Percentiles rank a stretch among this genome's conserved stretches.
Evolutionary conservation across 2,797 vertebrate species (phyloP).

Genomic region (Phrynocephalus vlangalii): DNA sequence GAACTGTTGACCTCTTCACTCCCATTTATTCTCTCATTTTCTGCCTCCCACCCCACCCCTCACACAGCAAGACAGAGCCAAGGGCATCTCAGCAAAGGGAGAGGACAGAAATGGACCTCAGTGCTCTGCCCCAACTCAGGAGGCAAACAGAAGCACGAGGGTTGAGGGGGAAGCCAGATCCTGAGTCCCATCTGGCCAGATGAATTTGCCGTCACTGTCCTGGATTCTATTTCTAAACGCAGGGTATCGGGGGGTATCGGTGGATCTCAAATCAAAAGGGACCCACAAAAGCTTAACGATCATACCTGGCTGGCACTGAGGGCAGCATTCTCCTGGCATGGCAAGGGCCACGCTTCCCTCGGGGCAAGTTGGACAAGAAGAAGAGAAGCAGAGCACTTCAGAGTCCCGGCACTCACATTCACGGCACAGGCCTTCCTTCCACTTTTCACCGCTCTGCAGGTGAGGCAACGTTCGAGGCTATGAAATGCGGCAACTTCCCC

Average conservation of each 20-base stretch:
- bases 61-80: no score
- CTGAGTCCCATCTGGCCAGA: no score
- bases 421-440: slow-evolving; percentile 82
- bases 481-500: not conserved
- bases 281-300: not conserved
- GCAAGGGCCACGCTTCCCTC: slow-evolving; percentile 75
- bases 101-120: no score
- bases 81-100: no score
- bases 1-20: no score
- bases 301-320: slow-evolving; percentile 85
- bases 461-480: accelerated
- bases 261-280: not conserved
- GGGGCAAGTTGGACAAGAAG: slow-evolving; percentile 86
- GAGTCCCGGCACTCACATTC: slow-evolving; percentile 84
- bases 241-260: not conserved
- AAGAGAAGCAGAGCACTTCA: slow-evolving; percentile 86
- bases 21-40: no score
- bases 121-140: no score
- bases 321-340: slow-evolving; percentile 84
- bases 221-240: not conserved
- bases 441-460: slow-evolving; percentile 78
- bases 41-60: no score
- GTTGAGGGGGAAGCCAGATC: no score
- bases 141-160: no score
- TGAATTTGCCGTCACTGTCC: not conserved